These are phyloP conservation scores for Cheilosia scutellata DNA, from an alignment of 2,888 invertebrate genomes.

Conservation along the genomic window DNA sequence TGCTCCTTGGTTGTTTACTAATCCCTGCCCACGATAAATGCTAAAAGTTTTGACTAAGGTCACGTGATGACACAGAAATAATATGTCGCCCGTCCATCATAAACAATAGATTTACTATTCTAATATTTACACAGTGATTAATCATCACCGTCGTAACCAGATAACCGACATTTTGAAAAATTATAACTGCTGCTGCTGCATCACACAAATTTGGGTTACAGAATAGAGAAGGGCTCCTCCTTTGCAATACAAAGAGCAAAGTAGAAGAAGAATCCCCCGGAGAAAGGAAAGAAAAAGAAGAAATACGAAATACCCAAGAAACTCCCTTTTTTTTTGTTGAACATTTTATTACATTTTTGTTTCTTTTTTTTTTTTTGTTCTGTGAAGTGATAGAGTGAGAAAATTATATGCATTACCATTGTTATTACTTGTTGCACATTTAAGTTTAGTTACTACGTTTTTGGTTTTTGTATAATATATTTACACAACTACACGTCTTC, in stretches of 20 bases:
- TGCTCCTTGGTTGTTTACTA: conserved; percentile 56
- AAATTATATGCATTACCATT: conserved; percentile 58
- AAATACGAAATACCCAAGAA: conserved; percentile 26
- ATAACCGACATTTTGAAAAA: conserved; percentile 71
- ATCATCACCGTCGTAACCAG: conserved; percentile 25
- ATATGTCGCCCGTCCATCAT: conserved; percentile 41
- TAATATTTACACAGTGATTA: conserved; percentile 68
- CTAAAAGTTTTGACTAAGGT: conserved; percentile 65
- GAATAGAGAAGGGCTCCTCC: conserved; percentile 39
- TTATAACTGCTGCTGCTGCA: conserved; percentile 38
- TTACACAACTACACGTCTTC: conserved; percentile 34
- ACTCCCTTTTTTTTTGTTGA: conserved; percentile 42
- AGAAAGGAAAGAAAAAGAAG: conserved; percentile 34
- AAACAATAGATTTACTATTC: conserved; percentile 38
- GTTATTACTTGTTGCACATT: conserved; percentile 73
- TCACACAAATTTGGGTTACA: conserved; percentile 51
- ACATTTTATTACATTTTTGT: conserved; percentile 9
- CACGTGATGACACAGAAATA: conserved; percentile 64
- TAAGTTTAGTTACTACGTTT: conserved; percentile 17
- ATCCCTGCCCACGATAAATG: conserved; percentile 59
- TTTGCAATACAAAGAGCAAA: conserved; percentile 24
- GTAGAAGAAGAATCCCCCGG: conserved; percentile 31
- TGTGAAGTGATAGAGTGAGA: conserved; percentile 56
- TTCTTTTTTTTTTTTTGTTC: conserved; percentile 14
- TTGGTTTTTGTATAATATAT: conserved; percentile 39